These are phyloP conservation scores for Maniola hyperantus DNA, from an alignment of 2,888 invertebrate genomes.

Conservation along the genomic window DNA sequence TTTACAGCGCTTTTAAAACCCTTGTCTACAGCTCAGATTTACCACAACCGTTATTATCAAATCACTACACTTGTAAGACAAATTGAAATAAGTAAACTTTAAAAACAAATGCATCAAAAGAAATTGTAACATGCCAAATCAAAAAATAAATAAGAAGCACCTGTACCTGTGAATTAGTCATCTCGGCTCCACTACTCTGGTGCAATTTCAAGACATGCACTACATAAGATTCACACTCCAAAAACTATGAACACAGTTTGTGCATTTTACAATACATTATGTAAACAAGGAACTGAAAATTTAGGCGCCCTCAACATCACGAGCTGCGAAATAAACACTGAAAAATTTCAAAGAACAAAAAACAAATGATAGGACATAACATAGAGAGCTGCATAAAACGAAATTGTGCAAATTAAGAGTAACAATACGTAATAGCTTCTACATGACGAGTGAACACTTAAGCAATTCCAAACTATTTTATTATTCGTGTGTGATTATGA, in stretches of 20 bases:
- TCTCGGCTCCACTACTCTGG: slow-evolving; percentile 70
- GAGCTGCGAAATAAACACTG: slow-evolving; percentile 73
- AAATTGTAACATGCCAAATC: slow-evolving; percentile 41
- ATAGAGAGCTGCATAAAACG: slow-evolving; percentile 50
- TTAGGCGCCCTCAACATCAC: slow-evolving; percentile 74
- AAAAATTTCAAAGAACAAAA: slow-evolving; percentile 72
- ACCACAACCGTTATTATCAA: no score
- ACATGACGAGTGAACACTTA: slow-evolving; percentile 48
- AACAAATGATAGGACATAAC: slow-evolving; percentile 58
- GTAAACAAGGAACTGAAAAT: slow-evolving; percentile 71
- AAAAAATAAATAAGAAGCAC: slow-evolving; percentile 58
- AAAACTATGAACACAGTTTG: slow-evolving; percentile 67
- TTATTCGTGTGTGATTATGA: slow-evolving; percentile 57
- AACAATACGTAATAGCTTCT: slow-evolving; percentile 45
- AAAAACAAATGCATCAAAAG: not conserved
- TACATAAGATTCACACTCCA: slow-evolving; percentile 70
- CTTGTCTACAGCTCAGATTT: no score
- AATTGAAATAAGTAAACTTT: not conserved
- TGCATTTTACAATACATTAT: slow-evolving; percentile 72
- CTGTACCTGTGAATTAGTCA: slow-evolving; percentile 85
- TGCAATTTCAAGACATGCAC: slow-evolving; percentile 77
- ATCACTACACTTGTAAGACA: no score
- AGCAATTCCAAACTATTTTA: slow-evolving; percentile 52
- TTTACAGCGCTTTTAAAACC: no score
- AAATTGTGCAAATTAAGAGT: slow-evolving; percentile 51